phyloP scores from a whole-genome alignment of 2,888 invertebrate species.

The Zeuzera pyrina region DNA sequence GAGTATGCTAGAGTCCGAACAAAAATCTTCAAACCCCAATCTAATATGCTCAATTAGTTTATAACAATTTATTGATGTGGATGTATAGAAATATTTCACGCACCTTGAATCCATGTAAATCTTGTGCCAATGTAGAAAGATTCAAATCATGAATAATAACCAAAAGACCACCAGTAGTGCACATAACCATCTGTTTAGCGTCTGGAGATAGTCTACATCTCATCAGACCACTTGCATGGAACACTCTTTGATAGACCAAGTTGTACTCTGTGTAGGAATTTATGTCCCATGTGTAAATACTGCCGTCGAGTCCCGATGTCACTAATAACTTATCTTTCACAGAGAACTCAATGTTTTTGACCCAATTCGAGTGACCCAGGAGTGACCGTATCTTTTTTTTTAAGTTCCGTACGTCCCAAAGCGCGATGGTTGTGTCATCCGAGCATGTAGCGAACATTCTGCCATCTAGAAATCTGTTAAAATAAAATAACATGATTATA shows the following conservation, averaged over 20 bases:
- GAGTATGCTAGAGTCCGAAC: too few species aligned
- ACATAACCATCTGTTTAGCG: constrained; percentile 89
- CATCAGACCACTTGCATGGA: constrained; percentile 90
- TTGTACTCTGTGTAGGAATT: constrained; percentile 87
- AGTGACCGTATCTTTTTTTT: constrained; percentile 83
- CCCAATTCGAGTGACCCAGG: constrained; percentile 94
- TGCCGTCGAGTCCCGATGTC: constrained; percentile 94
- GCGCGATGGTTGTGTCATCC: constrained; percentile 92
- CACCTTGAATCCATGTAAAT: constrained; percentile 90
- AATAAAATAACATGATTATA: too few species aligned
- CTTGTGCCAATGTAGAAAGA: constrained; percentile 82
- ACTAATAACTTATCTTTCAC: constrained; percentile 86
- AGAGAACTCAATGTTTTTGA: constrained; percentile 96
- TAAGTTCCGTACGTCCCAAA: constrained; percentile 94
- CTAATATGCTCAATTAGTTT: too few species aligned
- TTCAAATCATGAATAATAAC: constrained; percentile 92
- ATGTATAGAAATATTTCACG: too few species aligned
- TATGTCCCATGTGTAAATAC: constrained; percentile 95
- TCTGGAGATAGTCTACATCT: constrained; percentile 90
- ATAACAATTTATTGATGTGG: too few species aligned
- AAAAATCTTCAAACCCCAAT: too few species aligned
- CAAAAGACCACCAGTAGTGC: constrained; percentile 91
- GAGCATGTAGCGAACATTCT: constrained; percentile 94
- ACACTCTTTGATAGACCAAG: constrained; percentile 84
- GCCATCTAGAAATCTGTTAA: constrained; percentile 86